A percentile compares a stretch with the other conserved stretches of the same genome.
phyloP scores from a whole-genome alignment of 2,888 invertebrate genomes.

The Boloria selene region DNA sequence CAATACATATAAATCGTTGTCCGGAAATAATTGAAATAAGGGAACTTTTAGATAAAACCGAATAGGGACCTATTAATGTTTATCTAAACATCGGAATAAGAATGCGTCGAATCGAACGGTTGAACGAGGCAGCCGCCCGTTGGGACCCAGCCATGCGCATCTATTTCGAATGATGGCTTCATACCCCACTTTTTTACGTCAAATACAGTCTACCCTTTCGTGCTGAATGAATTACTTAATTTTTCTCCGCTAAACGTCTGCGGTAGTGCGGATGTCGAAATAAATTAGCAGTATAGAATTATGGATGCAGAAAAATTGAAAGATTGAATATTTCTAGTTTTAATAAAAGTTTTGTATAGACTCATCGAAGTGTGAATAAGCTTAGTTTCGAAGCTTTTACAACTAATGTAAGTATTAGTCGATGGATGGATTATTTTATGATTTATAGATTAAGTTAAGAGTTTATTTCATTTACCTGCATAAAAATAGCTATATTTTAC shows the following conservation, averaged over 20 bases:
- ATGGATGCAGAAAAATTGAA: conserved; percentile 36
- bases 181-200: conserved; percentile 72
- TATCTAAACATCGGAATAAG: conserved; percentile 78
- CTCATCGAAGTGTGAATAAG: conserved; percentile 27
- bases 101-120: conserved; percentile 63
- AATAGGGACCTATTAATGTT: conserved; percentile 70
- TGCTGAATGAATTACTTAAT: conserved; percentile 79
- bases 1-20: conserved; percentile 62
- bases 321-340: conserved; percentile 27
- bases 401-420: neutral
- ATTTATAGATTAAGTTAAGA: no score
- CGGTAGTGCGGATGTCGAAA: conserved; percentile 63
- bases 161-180: conserved; percentile 67
- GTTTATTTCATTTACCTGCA: no score
- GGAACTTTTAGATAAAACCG: conserved; percentile 60
- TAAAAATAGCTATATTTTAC: neutral
- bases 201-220: conserved; percentile 77
- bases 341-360: conserved; percentile 27
- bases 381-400: conserved; percentile 1
- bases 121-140: conserved; percentile 59
- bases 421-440: neutral
- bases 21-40: conserved; percentile 76
- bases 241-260: conserved; percentile 70
- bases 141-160: conserved; percentile 69
- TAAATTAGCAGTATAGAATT: conserved; percentile 57